Evolutionary conservation across 2,113 vertebrate genomes (phyloP), one percentile per base, ranked within the genome.

Genomic region (Lophochroa leadbeateri): DNA sequence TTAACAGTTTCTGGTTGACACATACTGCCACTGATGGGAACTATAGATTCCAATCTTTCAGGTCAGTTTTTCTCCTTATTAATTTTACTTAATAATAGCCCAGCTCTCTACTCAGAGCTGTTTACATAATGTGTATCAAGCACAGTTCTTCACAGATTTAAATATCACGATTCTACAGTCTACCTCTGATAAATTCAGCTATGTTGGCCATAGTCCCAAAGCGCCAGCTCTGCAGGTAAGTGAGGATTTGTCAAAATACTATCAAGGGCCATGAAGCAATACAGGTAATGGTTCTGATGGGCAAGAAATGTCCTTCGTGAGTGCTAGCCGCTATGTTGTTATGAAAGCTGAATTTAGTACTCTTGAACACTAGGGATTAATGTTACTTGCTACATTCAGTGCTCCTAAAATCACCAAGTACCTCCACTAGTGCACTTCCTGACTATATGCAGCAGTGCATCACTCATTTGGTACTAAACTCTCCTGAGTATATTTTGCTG

Each of bases 1-100:
- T 52, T 39, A 84, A 14, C 25, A 58, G 7, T 11, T 78, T 87
- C 55, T 60, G 10, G 9, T 47, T 47, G 65, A 67, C 0, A 2
- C 5, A n/a, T 44, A 43, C 27, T 5, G 3, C 7, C 37, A 35
- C 0, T 37, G 3, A 44, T 16, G 8, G 7, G 23, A 78, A 74
- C 17, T 41, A 21, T 13, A 50, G 37, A 43, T 64, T 85, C 27
- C 1, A 20, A 11, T 80, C 65, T 86, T 87, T 75, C 37, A 55
- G 13, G 58, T 61, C 5, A 70, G 2, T 24, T 82, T 78, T 79
- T 53, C 9, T 81, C 9, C 33, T 44, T 58, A 41, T 35, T 47
- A 57, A 27, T 61, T 49, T 64, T n/a, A 2, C 14, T 3, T 18
- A 57, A 5, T 1, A 0, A 37, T 28, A 63, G 41, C 5, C 28